These are phyloP conservation scores for Eudyptes chrysolophus DNA, from an alignment of 2,113 vertebrate species.

Conservation along the genomic window DNA sequence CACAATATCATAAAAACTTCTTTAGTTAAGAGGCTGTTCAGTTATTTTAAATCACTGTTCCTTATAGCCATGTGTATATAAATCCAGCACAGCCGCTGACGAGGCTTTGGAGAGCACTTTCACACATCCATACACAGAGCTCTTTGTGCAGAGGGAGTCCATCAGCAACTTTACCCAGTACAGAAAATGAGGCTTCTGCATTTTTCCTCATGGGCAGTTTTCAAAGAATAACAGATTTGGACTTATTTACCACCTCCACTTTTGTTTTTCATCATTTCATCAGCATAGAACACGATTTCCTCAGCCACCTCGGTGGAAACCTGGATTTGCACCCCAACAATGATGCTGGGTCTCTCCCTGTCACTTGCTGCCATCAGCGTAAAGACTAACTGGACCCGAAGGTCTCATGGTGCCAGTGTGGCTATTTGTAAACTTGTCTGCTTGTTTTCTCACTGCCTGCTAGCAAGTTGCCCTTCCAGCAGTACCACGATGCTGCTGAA, in stretches of 20 bases:
- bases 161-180: background rate
- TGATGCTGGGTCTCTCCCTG: background rate
- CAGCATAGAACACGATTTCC: background rate
- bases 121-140: background rate
- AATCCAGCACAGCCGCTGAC: background rate
- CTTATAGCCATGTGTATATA: background rate
- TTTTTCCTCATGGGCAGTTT: background rate
- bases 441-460: background rate
- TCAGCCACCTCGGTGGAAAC: background rate
- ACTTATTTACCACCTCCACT: background rate
- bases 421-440: background rate
- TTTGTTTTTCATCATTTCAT: background rate
- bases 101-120: background rate
- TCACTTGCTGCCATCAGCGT: background rate
- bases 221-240: background rate
- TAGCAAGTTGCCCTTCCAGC: background rate
- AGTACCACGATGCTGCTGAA: fast-evolving
- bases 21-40: background rate
- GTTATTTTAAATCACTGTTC: background rate
- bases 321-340: fast-evolving
- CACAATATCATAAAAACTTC: background rate
- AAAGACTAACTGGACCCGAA: background rate
- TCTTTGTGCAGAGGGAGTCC: background rate
- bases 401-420: background rate
- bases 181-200: background rate